Evolutionary conservation across 1,140 invertebrate species (phyloP).

Genomic region (Lamellibrachia luymesi): DNA sequence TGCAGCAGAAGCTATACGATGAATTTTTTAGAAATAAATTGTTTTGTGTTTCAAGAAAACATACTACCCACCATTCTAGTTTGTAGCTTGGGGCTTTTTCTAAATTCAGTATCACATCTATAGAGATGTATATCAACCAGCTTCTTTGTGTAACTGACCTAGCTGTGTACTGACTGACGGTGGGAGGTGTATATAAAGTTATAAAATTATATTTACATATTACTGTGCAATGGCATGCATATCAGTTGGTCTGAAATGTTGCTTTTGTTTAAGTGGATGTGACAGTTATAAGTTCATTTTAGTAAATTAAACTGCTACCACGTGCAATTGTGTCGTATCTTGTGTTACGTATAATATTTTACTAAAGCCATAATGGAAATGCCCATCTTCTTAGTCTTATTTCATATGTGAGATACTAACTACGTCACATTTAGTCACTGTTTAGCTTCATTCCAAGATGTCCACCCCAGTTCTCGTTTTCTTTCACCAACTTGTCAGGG

Average conservation of each 20-base stretch:
- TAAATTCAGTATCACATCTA: no score
- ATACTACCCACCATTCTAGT: no score
- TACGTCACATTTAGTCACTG: no score
- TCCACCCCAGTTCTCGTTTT: no score
- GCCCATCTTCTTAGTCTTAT: background rate
- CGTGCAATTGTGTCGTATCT: background rate
- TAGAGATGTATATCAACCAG: no score
- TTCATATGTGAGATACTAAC: background rate
- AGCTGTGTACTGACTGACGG: background rate
- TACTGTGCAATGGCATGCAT: background rate
- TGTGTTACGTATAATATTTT: background rate
- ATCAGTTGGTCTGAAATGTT: background rate
- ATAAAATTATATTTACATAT: background rate
- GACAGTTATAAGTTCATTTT: background rate
- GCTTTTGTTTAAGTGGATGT: conserved; percentile 5
- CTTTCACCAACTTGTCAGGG: no score
- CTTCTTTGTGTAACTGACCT: no score
- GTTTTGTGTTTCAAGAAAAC: no score
- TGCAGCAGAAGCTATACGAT: no score
- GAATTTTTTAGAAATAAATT: no score
- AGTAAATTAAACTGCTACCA: background rate
- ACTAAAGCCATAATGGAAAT: background rate
- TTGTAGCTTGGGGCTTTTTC: no score
- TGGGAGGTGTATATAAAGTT: background rate
- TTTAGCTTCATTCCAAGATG: no score